Evolutionary conservation across 2,888 invertebrate genomes (phyloP).

Genomic region (Plebejus anna): DNA sequence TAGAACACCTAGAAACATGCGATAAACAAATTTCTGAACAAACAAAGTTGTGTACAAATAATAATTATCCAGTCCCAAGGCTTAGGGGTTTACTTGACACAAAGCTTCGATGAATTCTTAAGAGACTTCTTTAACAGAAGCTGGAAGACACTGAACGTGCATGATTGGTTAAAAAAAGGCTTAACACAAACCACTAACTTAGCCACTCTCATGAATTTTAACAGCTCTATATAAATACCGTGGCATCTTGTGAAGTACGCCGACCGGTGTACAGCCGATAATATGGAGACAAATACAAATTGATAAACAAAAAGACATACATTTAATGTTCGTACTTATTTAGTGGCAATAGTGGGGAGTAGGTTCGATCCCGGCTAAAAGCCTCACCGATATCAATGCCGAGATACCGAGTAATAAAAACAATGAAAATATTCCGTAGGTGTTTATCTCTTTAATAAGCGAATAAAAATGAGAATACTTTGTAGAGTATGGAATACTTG

Average conservation of each 20-base stretch:
- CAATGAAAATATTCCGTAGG: constrained; percentile 26
- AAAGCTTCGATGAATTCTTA: too few species aligned
- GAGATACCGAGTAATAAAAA: constrained; percentile 31
- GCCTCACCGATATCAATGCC: constrained; percentile 37
- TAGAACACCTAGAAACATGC: too few species aligned
- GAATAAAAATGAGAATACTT: neutral
- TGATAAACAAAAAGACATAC: constrained; percentile 77
- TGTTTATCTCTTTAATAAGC: constrained; percentile 15
- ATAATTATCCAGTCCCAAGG: too few species aligned
- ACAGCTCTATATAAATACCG: constrained; percentile 52
- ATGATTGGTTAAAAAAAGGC: neutral
- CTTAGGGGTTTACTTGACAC: too few species aligned
- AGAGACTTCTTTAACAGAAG: too few species aligned
- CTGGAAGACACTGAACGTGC: too few species aligned
- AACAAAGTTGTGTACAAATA: too few species aligned
- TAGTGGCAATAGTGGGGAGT: constrained; percentile 42
- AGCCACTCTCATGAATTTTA: neutral
- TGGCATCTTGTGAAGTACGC: constrained; percentile 68
- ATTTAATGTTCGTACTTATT: constrained; percentile 59
- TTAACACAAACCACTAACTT: neutral
- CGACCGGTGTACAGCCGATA: constrained; percentile 70
- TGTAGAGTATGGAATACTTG: neutral
- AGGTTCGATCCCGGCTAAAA: constrained; percentile 41
- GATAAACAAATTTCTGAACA: too few species aligned
- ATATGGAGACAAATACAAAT: constrained; percentile 78